Evolutionary conservation across 2,797 vertebrate species (phyloP).

Genomic region (Mormyrus proboscirostris): DNA sequence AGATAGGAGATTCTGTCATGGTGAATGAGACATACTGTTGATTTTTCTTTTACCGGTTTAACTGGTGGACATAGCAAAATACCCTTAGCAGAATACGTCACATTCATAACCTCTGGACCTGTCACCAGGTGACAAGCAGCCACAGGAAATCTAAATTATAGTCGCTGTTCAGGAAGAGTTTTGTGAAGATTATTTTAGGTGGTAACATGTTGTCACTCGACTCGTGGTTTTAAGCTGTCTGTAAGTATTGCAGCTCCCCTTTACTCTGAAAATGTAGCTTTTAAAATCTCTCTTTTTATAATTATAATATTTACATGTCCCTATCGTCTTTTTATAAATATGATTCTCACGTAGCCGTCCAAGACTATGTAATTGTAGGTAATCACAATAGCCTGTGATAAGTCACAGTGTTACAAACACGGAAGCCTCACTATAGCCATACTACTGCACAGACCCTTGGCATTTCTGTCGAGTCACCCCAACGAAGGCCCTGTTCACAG

Average conservation of each 20-base stretch:
- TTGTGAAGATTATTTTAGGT: neutral
- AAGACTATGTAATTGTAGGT: neutral
- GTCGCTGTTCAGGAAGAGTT: neutral
- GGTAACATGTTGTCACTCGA: neutral
- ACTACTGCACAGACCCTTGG: neutral
- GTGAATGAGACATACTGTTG: neutral
- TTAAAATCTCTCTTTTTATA: neutral
- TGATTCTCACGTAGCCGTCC: neutral
- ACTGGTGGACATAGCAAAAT: neutral
- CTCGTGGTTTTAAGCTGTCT: neutral
- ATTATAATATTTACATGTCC: neutral
- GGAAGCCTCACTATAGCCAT: neutral
- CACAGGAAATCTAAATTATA: neutral
- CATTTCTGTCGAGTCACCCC: neutral
- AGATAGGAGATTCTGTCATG: neutral
- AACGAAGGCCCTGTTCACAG: neutral
- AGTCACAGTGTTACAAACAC: neutral
- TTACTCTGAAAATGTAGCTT: neutral
- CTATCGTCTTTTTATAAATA: neutral
- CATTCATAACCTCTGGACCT: neutral
- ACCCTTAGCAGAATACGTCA: neutral
- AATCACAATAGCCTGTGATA: neutral
- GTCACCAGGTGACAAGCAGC: neutral
- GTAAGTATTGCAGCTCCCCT: neutral
- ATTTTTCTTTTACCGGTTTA: neutral